Evolutionary conservation across 2,888 invertebrate genomes (phyloP).

Genomic region (Neelides folsomi): DNA sequence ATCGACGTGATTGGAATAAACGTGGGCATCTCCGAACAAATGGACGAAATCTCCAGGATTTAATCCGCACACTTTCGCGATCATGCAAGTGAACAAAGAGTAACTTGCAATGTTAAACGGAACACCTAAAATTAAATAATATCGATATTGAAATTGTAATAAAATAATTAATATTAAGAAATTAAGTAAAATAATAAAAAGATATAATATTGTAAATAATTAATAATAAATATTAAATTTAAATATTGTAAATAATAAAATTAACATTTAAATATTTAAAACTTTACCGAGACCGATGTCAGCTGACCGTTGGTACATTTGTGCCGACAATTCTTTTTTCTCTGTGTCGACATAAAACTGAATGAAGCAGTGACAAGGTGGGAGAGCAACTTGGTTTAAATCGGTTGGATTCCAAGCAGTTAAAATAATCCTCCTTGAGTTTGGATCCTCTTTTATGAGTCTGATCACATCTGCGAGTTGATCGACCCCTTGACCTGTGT

Average conservation of each 20-base stretch:
- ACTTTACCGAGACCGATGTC: constrained; percentile 98
- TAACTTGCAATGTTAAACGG: constrained; percentile 85
- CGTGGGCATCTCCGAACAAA: constrained; percentile 87
- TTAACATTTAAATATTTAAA: constrained; percentile 41
- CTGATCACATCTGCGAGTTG: constrained; percentile 67
- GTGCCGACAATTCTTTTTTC: constrained; percentile 61
- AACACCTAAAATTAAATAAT: constrained; percentile 17
- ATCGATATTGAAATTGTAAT: too few species aligned
- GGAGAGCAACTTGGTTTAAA: constrained; percentile 79
- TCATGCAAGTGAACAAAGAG: constrained; percentile 82
- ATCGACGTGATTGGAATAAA: constrained; percentile 79
- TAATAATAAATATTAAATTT: too few species aligned
- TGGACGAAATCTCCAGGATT: constrained; percentile 90
- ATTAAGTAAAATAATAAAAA: background rate
- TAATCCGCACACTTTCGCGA: constrained; percentile 83
- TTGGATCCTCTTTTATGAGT: constrained; percentile 63
- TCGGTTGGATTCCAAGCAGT: constrained; percentile 90
- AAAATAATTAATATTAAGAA: too few species aligned
- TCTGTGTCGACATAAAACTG: constrained; percentile 82
- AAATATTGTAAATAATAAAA: too few species aligned
- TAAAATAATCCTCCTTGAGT: constrained; percentile 80
- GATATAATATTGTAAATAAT: too few species aligned
- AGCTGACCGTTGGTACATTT: constrained; percentile 88
- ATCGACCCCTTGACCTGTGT: constrained; percentile 72
- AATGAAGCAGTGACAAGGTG: constrained; percentile 87